These are phyloP conservation scores for Cecidostiba fungosa DNA, from an alignment of 2,888 invertebrate genomes.

Conservation along the genomic window DNA sequence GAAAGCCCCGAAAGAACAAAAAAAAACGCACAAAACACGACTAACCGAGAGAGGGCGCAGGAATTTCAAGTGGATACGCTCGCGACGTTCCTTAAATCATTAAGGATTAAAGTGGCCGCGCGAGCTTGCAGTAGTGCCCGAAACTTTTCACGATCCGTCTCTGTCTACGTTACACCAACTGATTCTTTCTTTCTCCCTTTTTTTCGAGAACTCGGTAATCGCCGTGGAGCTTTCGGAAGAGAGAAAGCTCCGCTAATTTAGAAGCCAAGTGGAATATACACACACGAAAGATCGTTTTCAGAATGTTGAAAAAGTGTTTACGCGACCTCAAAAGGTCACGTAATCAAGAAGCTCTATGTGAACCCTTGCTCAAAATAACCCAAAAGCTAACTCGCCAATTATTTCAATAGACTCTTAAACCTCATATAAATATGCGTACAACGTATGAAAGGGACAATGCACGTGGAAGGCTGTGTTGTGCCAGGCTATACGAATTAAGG, in stretches of 20 bases:
- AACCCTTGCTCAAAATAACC: background rate
- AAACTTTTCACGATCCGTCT: constrained; percentile 54
- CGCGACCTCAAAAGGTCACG: background rate
- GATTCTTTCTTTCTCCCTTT: constrained; percentile 8
- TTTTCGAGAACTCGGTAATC: constrained; percentile 36
- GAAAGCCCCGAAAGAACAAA: background rate
- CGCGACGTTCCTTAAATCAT: constrained; percentile 63
- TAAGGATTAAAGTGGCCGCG: constrained; percentile 63
- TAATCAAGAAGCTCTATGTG: background rate
- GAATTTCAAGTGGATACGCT: constrained; percentile 60
- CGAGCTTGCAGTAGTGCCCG: constrained; percentile 13
- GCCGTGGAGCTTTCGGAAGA: constrained; percentile 15
- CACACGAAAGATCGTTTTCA: background rate
- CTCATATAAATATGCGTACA: background rate
- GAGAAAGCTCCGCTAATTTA: constrained; percentile 45
- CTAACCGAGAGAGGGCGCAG: constrained; percentile 13
- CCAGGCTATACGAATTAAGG: constrained; percentile 19
- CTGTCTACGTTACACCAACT: background rate
- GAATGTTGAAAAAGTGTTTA: too few species aligned
- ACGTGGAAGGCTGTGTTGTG: background rate
- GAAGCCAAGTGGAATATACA: constrained; percentile 39
- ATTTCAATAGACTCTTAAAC: constrained; percentile 2
- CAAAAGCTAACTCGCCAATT: background rate
- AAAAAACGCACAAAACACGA: constrained; percentile 21
- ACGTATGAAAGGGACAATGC: background rate